Evolutionary conservation across 1,140 invertebrate species (phyloP).

Genomic region (Bombus difficillimus): DNA sequence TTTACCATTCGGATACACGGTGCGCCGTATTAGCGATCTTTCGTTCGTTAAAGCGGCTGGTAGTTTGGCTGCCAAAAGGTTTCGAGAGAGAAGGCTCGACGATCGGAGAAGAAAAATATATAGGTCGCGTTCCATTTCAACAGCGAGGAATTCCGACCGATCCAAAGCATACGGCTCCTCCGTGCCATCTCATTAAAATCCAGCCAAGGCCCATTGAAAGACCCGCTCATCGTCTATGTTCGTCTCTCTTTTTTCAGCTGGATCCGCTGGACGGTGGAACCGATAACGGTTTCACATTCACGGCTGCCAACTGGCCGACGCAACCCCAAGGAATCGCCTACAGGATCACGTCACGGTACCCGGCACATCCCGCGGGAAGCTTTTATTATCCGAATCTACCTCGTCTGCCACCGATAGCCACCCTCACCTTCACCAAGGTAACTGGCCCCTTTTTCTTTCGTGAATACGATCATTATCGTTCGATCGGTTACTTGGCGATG

Average conservation of each 20-base stretch:
- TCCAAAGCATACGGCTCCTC: neutral
- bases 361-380: constrained; percentile 95
- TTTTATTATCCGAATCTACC: constrained; percentile 96
- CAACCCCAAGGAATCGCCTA: constrained; percentile 94
- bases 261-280: constrained; percentile 98
- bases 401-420: constrained; percentile 94
- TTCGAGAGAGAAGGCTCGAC: neutral
- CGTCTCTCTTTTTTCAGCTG: constrained; percentile 84
- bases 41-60: constrained; percentile 17
- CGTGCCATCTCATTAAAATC: constrained; percentile 43
- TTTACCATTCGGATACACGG: neutral
- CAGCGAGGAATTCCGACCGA: neutral
- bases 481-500: neutral
- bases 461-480: neutral
- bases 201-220: constrained; percentile 11
- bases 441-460: constrained; percentile 4
- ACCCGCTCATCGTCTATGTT: neutral
- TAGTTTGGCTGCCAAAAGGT: constrained; percentile 8
- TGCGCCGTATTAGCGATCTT: neutral
- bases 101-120: constrained; percentile 6
- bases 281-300: constrained; percentile 98
- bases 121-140: constrained; percentile 37
- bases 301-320: constrained; percentile 96
- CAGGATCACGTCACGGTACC: constrained; percentile 94
- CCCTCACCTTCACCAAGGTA: constrained; percentile 95